These are phyloP conservation scores for Arvicanthis niloticus DNA, from an alignment of 2,113 vertebrate genomes.

Conservation along the genomic window DNA sequence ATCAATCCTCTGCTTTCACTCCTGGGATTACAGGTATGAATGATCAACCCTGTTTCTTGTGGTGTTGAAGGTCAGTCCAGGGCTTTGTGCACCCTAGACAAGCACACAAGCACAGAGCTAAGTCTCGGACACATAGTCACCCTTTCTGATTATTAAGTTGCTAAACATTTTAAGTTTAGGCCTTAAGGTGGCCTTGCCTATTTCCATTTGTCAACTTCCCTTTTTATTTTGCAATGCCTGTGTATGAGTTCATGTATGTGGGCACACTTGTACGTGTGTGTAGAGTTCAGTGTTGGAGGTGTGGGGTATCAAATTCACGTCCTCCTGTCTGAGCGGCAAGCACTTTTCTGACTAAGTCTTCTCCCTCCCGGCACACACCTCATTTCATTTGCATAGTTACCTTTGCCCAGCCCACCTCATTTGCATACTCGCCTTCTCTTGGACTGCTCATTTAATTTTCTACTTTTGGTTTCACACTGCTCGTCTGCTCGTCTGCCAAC, in stretches of 20 bases:
- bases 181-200: neutral
- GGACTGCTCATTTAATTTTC: neutral
- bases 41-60: neutral
- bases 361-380: neutral
- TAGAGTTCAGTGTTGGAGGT: neutral
- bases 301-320: neutral
- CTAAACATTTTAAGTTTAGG: neutral
- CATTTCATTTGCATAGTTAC: neutral
- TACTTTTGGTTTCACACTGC: constrained; percentile 12
- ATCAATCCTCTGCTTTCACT: neutral
- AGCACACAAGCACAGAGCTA: neutral
- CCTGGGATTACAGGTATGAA: neutral
- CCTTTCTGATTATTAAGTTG: neutral
- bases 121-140: neutral
- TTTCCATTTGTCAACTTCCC: neutral
- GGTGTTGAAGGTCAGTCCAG: neutral
- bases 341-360: neutral
- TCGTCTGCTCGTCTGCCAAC: neutral
- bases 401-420: neutral
- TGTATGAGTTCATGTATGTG: neutral
- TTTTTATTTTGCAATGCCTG: too few relatives aligned
- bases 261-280: neutral
- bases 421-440: constrained; percentile 18
- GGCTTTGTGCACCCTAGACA: neutral
- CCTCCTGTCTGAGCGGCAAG: neutral